Base-by-base conservation (phyloP, 1,140 invertebrate species). In the Panagrolaimus sp. region DNA sequence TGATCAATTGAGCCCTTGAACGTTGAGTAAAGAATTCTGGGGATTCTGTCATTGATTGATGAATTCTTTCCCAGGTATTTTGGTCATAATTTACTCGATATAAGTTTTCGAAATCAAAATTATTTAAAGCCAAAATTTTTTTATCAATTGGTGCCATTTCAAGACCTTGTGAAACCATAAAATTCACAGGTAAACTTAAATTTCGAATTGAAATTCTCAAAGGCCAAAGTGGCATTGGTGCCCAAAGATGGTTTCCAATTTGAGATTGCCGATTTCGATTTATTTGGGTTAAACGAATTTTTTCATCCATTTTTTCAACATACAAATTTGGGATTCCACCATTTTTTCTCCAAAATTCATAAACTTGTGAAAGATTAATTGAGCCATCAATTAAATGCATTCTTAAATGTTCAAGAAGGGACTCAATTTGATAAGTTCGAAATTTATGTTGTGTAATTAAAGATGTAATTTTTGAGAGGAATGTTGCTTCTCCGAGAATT, bases 61-160 rank as follows among this genome's bases (percentile, higher is more conserved):
- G 45, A 52, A 45, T 67, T 55, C 66, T 47, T 14, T 38, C 66
- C 72, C 72, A 73, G 0, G 24, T 63, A n/a, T 52, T 38, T 43
- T 43, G 17, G 32, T 73, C 72, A 58, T 73, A 73, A 44, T 73
- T 73, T 43, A 73, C 72, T 1, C 71, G 48, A 43, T 72, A 72
- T 17, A 71, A 48, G 32, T 73, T 64, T 38, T 58, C 28, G 17
- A 26, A 58, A 28, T 58, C 52, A 58, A 26, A 58, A 21, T 58
- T 58, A 1, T 21, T 58, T n/a, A 58, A 17, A 14, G 28, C 52
- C 2, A 58, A 28, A 21, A 28, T 21, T 12, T 58, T 24, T 14
- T 58, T 58, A 26, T 58, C 52, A 58, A 58, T 58, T 58, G 52
- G 52, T 21, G 52, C 52, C 52, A 58, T 58, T 58, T 58, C 52